phyloP scores from a whole-genome alignment of 2,113 vertebrate species.

The Oryzias woworae region DNA sequence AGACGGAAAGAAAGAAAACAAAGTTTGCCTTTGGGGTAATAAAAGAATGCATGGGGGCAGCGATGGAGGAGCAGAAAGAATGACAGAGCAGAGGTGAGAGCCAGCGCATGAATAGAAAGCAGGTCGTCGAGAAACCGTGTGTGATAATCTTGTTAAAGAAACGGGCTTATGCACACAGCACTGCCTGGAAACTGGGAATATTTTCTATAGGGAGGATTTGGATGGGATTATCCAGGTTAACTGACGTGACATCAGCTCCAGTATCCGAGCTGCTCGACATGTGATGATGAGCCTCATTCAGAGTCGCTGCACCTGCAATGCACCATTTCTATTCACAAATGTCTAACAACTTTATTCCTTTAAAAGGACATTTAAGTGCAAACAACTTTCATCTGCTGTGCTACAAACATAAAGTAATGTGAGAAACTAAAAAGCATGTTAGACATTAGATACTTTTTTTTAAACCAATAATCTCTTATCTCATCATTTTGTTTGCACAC shows the following conservation, averaged over 20 bases:
- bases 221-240: slow-evolving; percentile 71
- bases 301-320: slow-evolving; percentile 37
- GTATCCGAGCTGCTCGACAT: slow-evolving; percentile 60
- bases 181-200: slow-evolving; percentile 66
- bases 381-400: background rate
- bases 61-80: slow-evolving; percentile 18
- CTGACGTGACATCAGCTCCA: slow-evolving; percentile 59
- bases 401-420: background rate
- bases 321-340: slow-evolving; percentile 27
- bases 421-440: background rate
- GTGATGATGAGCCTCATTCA: slow-evolving; percentile 54
- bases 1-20: background rate
- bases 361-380: slow-evolving; percentile 21
- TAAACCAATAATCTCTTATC: background rate
- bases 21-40: slow-evolving; percentile 18
- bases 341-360: slow-evolving; percentile 19
- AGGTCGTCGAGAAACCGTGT: slow-evolving; percentile 42
- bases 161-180: slow-evolving; percentile 59
- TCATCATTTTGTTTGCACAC: background rate
- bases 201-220: slow-evolving; percentile 66
- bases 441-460: background rate
- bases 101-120: slow-evolving; percentile 39
- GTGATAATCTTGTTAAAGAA: slow-evolving; percentile 71
- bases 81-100: slow-evolving; percentile 28
- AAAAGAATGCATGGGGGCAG: background rate